Conservation (phyloP, 2,113 vertebrate species). For the Uropsilus gracilis region DNA sequence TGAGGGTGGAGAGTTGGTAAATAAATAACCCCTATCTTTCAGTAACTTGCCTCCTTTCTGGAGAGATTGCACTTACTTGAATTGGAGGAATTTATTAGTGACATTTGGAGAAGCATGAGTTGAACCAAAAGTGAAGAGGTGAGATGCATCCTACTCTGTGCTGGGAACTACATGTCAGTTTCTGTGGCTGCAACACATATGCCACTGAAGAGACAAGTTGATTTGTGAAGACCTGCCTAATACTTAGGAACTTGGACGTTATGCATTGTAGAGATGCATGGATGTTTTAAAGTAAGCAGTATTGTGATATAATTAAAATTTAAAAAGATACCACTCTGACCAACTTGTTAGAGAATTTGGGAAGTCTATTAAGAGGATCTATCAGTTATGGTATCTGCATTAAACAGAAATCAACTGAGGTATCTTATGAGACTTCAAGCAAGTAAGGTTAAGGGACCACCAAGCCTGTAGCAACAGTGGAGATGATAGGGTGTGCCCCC, state of each 20-base stretch:
- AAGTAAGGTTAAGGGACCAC: too few relatives aligned
- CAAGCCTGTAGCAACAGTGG: background rate
- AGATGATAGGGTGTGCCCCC: too few relatives aligned
- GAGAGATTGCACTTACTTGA: background rate
- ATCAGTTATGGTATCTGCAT: background rate
- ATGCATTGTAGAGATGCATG: background rate
- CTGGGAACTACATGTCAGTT: background rate
- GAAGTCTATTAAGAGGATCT: background rate
- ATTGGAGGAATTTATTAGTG: background rate
- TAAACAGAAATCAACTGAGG: background rate
- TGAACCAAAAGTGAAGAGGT: background rate
- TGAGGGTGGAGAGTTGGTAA: constrained; percentile 8
- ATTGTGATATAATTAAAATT: background rate
- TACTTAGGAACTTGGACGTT: background rate
- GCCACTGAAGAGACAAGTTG: background rate
- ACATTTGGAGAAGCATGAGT: background rate
- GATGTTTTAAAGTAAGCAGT: background rate
- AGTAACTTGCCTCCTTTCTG: background rate
- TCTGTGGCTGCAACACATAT: background rate
- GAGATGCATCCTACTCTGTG: background rate
- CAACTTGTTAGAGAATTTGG: background rate
- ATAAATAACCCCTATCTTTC: background rate
- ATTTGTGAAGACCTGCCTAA: background rate
- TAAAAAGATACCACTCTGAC: background rate
- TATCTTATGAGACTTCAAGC: background rate